Percentiles rank a stretch among this genome's conserved stretches.
phyloP scores from a whole-genome alignment of 2,113 vertebrate genomes.

The Choloepus hoffmanni region DNA sequence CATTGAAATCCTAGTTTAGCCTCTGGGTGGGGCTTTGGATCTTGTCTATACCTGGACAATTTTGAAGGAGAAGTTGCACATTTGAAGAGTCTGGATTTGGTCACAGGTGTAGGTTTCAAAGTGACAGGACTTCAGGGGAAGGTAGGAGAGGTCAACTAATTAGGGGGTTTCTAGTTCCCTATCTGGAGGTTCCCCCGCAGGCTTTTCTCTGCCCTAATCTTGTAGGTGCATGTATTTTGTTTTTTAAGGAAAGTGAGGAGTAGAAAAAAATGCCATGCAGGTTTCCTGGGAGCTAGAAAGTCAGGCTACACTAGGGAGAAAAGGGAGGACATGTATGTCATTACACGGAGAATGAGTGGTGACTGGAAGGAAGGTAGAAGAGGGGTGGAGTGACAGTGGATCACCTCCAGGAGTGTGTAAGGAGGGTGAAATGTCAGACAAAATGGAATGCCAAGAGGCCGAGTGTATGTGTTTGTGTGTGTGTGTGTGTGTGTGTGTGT shows the following conservation, averaged over 20 bases:
- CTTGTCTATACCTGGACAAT: not conserved
- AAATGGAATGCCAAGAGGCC: too few species aligned
- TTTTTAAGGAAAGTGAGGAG: not conserved
- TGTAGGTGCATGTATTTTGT: not conserved
- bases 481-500: not conserved
- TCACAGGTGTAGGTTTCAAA: not conserved
- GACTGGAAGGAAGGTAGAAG: not conserved
- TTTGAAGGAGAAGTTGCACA: not conserved
- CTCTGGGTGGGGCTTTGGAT: not conserved
- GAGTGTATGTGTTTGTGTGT: too few species aligned
- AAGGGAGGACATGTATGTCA: not conserved
- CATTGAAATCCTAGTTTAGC: constrained; percentile 13
- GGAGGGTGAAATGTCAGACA: too few species aligned
- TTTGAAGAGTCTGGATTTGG: not conserved
- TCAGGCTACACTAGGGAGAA: not conserved
- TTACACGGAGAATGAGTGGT: not conserved
- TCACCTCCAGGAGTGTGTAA: not conserved
- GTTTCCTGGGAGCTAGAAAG: not conserved
- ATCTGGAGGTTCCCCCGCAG: not conserved
- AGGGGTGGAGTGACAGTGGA: not conserved
- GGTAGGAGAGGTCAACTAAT: not conserved
- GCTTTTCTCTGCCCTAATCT: not conserved
- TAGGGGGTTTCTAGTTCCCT: not conserved
- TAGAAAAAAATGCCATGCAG: not conserved
- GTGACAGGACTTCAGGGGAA: not conserved